A percentile compares a stretch with the other conserved stretches of the same genome.
These are phyloP conservation scores for Acleris literana DNA, from an alignment of 2,888 invertebrate genomes.

Conservation along the genomic window DNA sequence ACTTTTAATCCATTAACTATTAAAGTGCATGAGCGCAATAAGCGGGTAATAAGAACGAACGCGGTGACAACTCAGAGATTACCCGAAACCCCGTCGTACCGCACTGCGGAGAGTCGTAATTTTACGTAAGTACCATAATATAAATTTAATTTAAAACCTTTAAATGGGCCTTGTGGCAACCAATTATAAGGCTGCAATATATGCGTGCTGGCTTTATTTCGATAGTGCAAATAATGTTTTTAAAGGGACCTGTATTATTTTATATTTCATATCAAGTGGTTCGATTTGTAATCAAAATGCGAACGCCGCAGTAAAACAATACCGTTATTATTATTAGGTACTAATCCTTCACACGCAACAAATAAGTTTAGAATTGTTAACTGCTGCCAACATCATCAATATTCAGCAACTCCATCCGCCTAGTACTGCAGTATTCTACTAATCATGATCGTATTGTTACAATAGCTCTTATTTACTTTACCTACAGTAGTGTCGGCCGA, in stretches of 20 bases:
- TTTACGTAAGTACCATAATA: conserved; percentile 61
- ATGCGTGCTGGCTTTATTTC: conserved; percentile 18
- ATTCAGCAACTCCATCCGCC: too few species aligned
- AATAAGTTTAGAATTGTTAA: too few species aligned
- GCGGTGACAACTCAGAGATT: conserved; percentile 66
- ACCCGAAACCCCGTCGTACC: conserved; percentile 56
- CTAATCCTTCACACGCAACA: too few species aligned
- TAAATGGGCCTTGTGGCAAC: conserved; percentile 52
- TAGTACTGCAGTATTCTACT: too few species aligned
- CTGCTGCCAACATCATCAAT: too few species aligned
- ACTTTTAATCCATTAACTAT: conserved; percentile 37
- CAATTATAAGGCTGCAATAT: conserved; percentile 46
- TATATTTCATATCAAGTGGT: too few species aligned
- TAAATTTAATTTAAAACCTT: conserved; percentile 64
- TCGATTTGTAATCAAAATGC: too few species aligned
- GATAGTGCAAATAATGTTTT: conserved; percentile 38
- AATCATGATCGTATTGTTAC: too few species aligned
- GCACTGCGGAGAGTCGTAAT: conserved; percentile 68
- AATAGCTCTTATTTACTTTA: too few species aligned
- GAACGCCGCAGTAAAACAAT: too few species aligned
- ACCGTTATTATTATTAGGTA: too few species aligned
- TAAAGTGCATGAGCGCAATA: conserved; percentile 46
- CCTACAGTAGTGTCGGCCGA: too few species aligned
- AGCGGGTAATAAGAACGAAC: conserved; percentile 64
- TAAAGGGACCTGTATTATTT: neutral